These are phyloP conservation scores for Gallinago nigripennis DNA, from an alignment of 2,797 vertebrate genomes.

Conservation along the genomic window DNA sequence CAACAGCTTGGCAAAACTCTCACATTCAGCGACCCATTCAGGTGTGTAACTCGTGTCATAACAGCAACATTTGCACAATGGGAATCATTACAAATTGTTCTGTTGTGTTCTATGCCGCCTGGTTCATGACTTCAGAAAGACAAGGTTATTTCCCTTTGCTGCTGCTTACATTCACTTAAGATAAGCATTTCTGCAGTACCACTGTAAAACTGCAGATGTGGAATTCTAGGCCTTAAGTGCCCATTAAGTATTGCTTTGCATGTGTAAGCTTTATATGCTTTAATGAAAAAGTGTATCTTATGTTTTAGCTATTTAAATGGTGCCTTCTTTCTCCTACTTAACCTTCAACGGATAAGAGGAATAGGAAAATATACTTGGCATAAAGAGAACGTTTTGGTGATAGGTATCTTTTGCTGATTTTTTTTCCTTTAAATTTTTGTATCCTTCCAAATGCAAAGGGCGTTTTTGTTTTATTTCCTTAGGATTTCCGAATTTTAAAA, in stretches of 20 bases:
- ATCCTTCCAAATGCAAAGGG: neutral
- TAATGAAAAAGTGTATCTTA: neutral
- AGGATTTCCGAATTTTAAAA: neutral
- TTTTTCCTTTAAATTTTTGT: neutral
- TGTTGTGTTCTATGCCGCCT: neutral
- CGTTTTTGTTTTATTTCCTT: neutral
- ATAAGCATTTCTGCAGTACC: neutral
- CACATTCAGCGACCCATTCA: neutral
- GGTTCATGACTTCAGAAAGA: neutral
- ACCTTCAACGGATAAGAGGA: neutral
- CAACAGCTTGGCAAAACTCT: neutral
- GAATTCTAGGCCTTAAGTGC: neutral
- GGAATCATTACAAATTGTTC: neutral
- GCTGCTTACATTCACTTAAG: neutral
- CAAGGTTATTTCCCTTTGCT: neutral
- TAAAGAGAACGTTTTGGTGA: neutral
- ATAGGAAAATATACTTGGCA: neutral
- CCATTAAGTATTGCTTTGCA: neutral
- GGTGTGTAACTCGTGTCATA: neutral
- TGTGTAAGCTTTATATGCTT: neutral
- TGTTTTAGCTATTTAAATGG: neutral
- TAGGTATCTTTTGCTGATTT: neutral
- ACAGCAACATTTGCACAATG: neutral
- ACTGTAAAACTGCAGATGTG: neutral
- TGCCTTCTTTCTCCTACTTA: neutral